Conservation (phyloP, 1,140 invertebrate species). For the Tetraneura akinire region DNA sequence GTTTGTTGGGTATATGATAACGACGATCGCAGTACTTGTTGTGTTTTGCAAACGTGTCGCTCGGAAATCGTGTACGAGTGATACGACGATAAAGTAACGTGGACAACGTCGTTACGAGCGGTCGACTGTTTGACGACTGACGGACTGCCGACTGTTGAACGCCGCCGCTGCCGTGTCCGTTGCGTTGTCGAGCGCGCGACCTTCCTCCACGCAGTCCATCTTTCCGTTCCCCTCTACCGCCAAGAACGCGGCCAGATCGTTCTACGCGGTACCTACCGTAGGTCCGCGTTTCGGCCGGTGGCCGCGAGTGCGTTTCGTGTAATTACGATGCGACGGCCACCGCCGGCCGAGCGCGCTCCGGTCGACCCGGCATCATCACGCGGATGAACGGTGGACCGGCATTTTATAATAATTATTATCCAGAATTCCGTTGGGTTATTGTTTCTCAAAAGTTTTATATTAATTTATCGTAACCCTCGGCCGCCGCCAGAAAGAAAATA, state of each 20-base stretch:
- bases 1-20: neutral
- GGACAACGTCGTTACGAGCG: neutral
- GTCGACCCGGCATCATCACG: neutral
- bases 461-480: too few relatives aligned
- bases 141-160: conserved; percentile 27
- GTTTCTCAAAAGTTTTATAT: neutral
- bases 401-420: too few relatives aligned
- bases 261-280: too few relatives aligned
- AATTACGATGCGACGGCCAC: neutral
- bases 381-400: too few relatives aligned
- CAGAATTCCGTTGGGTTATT: conserved; percentile 8
- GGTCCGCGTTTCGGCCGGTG: neutral
- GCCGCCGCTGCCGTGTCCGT: conserved; percentile 27
- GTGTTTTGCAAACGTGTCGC: conserved; percentile 37
- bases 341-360: conserved; percentile 18
- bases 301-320: neutral
- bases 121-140: conserved; percentile 34
- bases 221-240: neutral
- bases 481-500: neutral
- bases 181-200: neutral
- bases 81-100: too few relatives aligned
- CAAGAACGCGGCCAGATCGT: neutral
- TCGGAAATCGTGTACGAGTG: neutral
- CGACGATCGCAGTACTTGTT: neutral
- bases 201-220: neutral